These are phyloP conservation scores for Epizoanthus illoricatus DNA, from an alignment of 92 coral and sea anemone genomes.

Conservation along the genomic window DNA sequence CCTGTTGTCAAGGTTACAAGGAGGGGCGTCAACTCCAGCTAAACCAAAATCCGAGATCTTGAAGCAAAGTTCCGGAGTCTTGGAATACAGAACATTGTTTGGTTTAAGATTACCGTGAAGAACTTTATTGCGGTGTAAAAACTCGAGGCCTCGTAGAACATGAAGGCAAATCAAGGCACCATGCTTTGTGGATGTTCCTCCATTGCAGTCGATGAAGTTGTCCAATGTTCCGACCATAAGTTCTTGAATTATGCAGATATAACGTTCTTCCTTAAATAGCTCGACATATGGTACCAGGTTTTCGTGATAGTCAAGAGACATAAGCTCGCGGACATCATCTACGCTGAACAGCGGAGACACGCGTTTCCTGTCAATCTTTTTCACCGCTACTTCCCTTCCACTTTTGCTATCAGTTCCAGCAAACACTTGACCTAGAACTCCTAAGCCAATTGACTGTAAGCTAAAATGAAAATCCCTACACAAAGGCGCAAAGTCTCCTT, in stretches of 20 bases:
- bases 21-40: not conserved
- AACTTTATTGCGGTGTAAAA: constrained; percentile 1
- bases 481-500: not conserved
- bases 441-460: constrained; percentile 10
- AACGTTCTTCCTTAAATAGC: not conserved
- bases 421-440: not conserved
- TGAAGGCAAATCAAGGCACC: constrained; percentile 5
- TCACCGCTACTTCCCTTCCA: not conserved
- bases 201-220: not conserved
- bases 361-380: constrained; percentile 6
- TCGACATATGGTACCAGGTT: not conserved
- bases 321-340: constrained; percentile 3
- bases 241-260: not conserved
- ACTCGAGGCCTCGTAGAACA: constrained; percentile 14
- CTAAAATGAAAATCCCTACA: not conserved
- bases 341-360: not conserved
- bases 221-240: constrained; percentile 19
- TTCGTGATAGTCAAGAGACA: not conserved
- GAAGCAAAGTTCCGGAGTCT: not conserved
- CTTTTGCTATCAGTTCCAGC: constrained; percentile 2
- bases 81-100: not conserved
- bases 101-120: constrained; percentile 28
- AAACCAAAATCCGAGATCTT: constrained; percentile 14
- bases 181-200: not conserved
- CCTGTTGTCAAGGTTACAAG: constrained; percentile 5